Percentiles rank a stretch among this genome's conserved stretches.
Evolutionary conservation across 1,140 invertebrate species (phyloP).

Genomic region (Harpegnathos saltator): DNA sequence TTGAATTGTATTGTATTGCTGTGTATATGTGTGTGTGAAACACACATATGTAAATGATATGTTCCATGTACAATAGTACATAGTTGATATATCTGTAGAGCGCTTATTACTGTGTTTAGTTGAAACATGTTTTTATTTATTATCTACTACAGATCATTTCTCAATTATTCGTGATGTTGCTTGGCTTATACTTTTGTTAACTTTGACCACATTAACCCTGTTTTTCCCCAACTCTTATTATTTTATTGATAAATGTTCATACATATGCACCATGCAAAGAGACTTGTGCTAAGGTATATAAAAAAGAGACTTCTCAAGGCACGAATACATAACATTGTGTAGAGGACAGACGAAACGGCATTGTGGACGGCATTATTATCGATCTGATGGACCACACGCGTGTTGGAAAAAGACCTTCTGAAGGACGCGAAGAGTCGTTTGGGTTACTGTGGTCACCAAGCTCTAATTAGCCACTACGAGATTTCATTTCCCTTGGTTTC

Average conservation of each 20-base stretch:
- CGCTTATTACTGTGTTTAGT: conserved; percentile 77
- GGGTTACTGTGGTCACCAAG: conserved; percentile 86
- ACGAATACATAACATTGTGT: conserved; percentile 52
- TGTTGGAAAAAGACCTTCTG: conserved; percentile 56
- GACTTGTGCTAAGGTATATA: conserved; percentile 53
- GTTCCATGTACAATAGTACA: conserved; percentile 66
- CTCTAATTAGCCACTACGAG: conserved; percentile 82
- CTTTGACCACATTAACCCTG: conserved; percentile 85
- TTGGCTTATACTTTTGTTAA: conserved; percentile 83
- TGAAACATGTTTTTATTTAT: conserved; percentile 68
- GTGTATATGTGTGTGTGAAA: neutral
- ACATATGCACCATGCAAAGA: conserved; percentile 82
- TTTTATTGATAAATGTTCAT: conserved; percentile 83
- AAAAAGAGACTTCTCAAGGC: conserved; percentile 40
- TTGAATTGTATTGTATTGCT: too few species aligned
- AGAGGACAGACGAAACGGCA: conserved; percentile 56
- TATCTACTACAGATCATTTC: conserved; percentile 69
- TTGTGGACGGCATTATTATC: conserved; percentile 28
- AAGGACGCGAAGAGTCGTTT: conserved; percentile 82
- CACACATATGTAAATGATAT: conserved; percentile 49
- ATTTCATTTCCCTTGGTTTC: conserved; percentile 74
- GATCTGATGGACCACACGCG: conserved; percentile 64
- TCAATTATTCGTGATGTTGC: conserved; percentile 79
- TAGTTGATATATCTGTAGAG: conserved; percentile 75
- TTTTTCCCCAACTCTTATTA: conserved; percentile 81